Conservation (phyloP, 1,140 invertebrate genomes). For the Drosophila sucinea region DNA sequence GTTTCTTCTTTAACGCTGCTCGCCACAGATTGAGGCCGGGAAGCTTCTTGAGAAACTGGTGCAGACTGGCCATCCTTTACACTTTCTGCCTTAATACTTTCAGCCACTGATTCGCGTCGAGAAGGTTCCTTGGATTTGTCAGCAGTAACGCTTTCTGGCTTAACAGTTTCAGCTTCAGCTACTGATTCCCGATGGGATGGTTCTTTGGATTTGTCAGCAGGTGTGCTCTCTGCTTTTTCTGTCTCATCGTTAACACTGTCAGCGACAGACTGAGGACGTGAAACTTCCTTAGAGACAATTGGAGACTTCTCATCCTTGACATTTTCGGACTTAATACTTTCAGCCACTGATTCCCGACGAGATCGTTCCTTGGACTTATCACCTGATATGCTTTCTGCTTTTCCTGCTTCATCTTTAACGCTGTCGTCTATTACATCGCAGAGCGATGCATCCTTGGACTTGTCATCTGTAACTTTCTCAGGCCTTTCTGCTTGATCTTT, state of each 20-base stretch:
- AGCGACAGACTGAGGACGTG: slow-evolving; percentile 35
- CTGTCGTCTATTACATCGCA: neutral
- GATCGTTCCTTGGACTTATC: slow-evolving; percentile 13
- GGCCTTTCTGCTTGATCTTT: neutral
- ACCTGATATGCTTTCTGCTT: neutral
- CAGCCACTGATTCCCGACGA: neutral
- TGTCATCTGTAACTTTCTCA: slow-evolving; percentile 21
- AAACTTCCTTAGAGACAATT: slow-evolving; percentile 29
- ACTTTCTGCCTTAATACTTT: slow-evolving; percentile 30
- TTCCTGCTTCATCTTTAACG: slow-evolving; percentile 19
- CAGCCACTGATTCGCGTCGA: slow-evolving; percentile 22
- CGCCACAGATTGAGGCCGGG: slow-evolving; percentile 20
- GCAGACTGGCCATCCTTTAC: slow-evolving; percentile 16
- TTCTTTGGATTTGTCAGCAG: slow-evolving; percentile 24
- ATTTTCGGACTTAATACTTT: slow-evolving; percentile 18
- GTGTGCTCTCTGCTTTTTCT: neutral
- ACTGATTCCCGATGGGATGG: slow-evolving; percentile 32
- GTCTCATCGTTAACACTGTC: slow-evolving; percentile 24
- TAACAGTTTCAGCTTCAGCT: slow-evolving; percentile 23
- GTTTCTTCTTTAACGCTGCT: slow-evolving; percentile 15
- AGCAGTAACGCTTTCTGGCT: neutral
- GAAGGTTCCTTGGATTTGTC: slow-evolving; percentile 31
- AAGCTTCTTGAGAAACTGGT: slow-evolving; percentile 25
- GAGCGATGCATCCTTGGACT: slow-evolving; percentile 24
- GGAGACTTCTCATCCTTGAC: slow-evolving; percentile 41